Evolutionary conservation across 2,113 vertebrate genomes (phyloP).

Genomic region (Melanerpes aurifrons): DNA sequence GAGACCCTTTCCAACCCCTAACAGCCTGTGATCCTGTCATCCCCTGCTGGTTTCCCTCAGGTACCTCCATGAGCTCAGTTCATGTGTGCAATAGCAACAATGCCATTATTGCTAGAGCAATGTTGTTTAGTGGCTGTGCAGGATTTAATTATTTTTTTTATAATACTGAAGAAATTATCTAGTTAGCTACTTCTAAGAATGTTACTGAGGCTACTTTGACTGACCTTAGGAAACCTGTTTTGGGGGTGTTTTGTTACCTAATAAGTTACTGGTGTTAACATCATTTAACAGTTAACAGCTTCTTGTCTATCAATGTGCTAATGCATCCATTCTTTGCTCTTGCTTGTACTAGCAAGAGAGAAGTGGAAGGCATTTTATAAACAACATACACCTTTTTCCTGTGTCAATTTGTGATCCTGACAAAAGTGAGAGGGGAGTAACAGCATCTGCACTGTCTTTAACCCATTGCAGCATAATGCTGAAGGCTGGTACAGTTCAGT

Average conservation of each 20-base stretch:
- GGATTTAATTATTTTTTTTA: background rate
- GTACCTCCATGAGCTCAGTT: background rate
- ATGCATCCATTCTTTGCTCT: background rate
- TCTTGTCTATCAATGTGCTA: background rate
- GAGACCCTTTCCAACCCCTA: no score
- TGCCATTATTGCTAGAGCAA: background rate
- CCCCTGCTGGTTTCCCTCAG: background rate
- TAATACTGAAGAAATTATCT: background rate
- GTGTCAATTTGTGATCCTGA: background rate
- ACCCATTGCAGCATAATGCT: background rate
- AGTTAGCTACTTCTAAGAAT: background rate
- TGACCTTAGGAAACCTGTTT: background rate
- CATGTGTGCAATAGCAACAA: background rate
- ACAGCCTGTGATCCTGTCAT: no score
- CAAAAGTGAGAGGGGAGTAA: background rate
- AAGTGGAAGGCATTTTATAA: background rate
- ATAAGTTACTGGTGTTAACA: background rate
- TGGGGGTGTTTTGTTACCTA: background rate
- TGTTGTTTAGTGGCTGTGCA: background rate
- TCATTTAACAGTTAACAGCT: background rate
- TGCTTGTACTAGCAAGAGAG: background rate
- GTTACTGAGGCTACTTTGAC: background rate
- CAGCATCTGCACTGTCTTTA: background rate
- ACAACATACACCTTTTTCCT: background rate
- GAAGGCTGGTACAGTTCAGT: background rate